A percentile compares a stretch with the other conserved stretches of the same genome.
These are phyloP conservation scores for Eulemur mongoz DNA, from an alignment of 2,797 vertebrate genomes.

Conservation along the genomic window DNA sequence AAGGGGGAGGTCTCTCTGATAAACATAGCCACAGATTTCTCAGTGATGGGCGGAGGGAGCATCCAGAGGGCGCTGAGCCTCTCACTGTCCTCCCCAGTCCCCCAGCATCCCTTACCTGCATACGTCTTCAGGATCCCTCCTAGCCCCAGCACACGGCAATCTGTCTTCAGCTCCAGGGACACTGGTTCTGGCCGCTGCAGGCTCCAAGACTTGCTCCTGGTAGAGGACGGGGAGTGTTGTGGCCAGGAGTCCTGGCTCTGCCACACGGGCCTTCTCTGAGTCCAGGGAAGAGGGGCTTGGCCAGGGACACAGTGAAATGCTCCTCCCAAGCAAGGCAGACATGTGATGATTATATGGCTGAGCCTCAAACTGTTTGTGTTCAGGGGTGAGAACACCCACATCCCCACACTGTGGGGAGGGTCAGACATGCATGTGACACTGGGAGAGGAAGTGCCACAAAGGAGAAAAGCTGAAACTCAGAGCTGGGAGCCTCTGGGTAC, in stretches of 20 bases:
- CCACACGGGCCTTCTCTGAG: neutral
- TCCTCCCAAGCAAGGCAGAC: neutral
- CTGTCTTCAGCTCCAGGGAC: conserved; percentile 60
- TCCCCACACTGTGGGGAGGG: neutral
- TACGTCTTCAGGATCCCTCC: conserved; percentile 51
- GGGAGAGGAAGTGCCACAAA: neutral
- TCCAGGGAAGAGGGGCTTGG: neutral
- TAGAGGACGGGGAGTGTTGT: neutral
- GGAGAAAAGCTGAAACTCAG: neutral
- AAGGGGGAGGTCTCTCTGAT: neutral
- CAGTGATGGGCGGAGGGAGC: neutral
- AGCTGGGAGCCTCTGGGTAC: too few species aligned
- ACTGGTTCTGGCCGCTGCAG: conserved; percentile 51
- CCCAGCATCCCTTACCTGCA: conserved; percentile 38
- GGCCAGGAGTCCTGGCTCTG: neutral
- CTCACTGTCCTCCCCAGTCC: neutral
- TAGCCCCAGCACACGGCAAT: conserved; percentile 56
- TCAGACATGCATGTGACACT: fast-evolving
- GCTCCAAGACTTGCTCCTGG: conserved; percentile 65
- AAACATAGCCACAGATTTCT: neutral
- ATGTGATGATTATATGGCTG: neutral
- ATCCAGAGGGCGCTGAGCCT: neutral
- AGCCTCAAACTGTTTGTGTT: neutral
- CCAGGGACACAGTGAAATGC: neutral
- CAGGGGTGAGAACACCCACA: neutral